phyloP scores from a whole-genome alignment of 2,797 vertebrate species.

The Danio albolineatus region DNA sequence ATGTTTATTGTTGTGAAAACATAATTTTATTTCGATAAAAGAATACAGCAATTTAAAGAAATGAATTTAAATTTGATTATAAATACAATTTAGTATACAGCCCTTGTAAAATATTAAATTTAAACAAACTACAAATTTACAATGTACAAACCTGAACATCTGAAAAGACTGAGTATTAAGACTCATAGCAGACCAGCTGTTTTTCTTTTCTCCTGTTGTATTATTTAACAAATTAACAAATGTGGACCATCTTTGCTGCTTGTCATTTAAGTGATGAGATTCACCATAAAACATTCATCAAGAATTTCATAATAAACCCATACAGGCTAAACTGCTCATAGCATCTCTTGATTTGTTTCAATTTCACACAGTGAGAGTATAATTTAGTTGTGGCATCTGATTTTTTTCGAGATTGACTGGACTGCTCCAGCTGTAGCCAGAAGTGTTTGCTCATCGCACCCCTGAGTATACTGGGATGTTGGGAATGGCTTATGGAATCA shows the following conservation, averaged over 20 bases:
- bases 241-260: too few relatives aligned
- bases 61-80: too few relatives aligned
- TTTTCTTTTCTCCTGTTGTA: too few relatives aligned
- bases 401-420: not conserved
- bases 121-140: too few relatives aligned
- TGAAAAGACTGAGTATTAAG: too few relatives aligned
- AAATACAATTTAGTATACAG: too few relatives aligned
- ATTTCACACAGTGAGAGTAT: not conserved
- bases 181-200: too few relatives aligned
- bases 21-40: too few relatives aligned
- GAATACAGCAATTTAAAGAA: too few relatives aligned
- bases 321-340: slow-evolving; percentile 4
- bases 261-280: not conserved
- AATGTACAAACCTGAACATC: too few relatives aligned
- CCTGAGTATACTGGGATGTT: slow-evolving; percentile 50
- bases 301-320: not conserved
- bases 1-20: too few relatives aligned
- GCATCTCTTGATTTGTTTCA: not conserved
- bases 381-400: slow-evolving; percentile 6
- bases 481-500: slow-evolving; percentile 71
- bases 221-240: not conserved
- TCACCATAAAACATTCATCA: not conserved
- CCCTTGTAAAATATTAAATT: too few relatives aligned
- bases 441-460: slow-evolving; percentile 53
- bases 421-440: slow-evolving; percentile 36